These are phyloP conservation scores for Eurypyga helias DNA, from an alignment of 2,113 vertebrate genomes.

Conservation along the genomic window DNA sequence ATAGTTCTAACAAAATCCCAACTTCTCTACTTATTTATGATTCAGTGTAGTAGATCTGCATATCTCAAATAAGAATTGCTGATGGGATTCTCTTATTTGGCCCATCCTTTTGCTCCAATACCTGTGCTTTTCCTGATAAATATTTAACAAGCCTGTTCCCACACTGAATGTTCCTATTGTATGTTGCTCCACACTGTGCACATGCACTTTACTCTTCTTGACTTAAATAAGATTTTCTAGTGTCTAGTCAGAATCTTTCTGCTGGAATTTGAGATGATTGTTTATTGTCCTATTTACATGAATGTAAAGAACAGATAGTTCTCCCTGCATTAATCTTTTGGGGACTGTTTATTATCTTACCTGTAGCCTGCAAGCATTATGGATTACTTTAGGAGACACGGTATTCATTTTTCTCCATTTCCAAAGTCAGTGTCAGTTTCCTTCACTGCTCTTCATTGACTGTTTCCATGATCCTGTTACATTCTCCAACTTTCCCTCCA, in stretches of 20 bases:
- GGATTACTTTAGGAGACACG: neutral
- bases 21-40: neutral
- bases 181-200: neutral
- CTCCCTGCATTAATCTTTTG: neutral
- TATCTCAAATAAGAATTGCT: neutral
- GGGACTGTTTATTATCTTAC: neutral
- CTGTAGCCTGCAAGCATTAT: neutral
- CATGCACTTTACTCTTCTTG: neutral
- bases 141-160: neutral
- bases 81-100: neutral
- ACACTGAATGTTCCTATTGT: neutral
- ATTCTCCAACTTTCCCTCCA: neutral
- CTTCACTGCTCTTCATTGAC: neutral
- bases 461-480: neutral
- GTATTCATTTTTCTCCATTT: neutral
- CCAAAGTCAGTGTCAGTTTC: neutral
- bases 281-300: neutral
- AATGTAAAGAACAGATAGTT: neutral
- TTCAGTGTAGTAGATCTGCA: neutral
- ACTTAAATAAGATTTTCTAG: neutral
- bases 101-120: neutral
- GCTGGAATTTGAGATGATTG: neutral
- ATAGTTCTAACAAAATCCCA: neutral
- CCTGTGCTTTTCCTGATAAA: neutral
- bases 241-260: neutral